A percentile compares a stretch with the other conserved stretches of the same genome.
These are phyloP conservation scores for Athene cunicularia DNA, from an alignment of 2,113 vertebrate species.

Conservation along the genomic window DNA sequence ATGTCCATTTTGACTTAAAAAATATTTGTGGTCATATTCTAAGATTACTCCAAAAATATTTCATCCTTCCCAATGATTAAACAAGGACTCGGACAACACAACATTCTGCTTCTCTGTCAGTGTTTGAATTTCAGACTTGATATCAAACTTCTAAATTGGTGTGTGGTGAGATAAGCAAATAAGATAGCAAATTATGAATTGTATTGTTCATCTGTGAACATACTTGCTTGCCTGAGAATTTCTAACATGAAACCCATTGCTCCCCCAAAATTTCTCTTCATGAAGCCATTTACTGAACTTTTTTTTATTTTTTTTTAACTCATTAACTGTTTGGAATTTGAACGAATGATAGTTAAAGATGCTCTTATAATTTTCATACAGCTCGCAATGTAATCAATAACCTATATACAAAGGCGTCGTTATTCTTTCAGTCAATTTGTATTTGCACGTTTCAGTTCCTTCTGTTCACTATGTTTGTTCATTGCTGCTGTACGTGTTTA, in stretches of 20 bases:
- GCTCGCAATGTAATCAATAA: constrained; percentile 1
- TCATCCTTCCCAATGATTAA: neutral
- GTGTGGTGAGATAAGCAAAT: neutral
- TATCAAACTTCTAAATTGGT: neutral
- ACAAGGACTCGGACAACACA: neutral
- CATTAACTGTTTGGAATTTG: neutral
- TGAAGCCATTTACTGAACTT: neutral
- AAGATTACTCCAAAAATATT: neutral
- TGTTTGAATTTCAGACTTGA: neutral
- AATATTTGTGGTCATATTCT: neutral
- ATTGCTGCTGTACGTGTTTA: neutral
- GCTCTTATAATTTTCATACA: neutral
- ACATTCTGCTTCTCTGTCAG: neutral
- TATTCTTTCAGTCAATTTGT: neutral
- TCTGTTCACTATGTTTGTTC: neutral
- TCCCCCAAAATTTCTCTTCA: neutral
- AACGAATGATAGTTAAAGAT: neutral
- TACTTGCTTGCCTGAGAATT: neutral
- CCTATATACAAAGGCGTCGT: neutral
- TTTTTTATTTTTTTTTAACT: neutral
- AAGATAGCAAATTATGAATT: neutral
- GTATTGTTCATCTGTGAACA: neutral
- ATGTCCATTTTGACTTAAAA: neutral
- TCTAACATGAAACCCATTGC: neutral
- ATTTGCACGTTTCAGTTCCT: neutral